These are phyloP conservation scores for Oncorhynchus masou DNA, from an alignment of 2,113 vertebrate species.

Conservation along the genomic window DNA sequence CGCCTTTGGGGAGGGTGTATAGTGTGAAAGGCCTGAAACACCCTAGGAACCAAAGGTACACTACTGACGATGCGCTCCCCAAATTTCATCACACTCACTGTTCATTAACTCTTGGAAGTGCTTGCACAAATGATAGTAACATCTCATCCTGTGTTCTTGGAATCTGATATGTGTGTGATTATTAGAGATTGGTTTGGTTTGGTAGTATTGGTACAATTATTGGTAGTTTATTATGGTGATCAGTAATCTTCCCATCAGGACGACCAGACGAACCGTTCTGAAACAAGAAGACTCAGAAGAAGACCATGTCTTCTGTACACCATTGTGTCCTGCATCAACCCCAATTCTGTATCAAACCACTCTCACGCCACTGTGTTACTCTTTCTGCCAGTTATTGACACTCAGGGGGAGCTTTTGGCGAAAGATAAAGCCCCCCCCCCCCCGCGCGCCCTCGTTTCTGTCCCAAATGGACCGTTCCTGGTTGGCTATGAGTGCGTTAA, in stretches of 20 bases:
- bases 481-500: conserved; percentile 40
- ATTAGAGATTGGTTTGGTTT: background rate
- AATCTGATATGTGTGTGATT: background rate
- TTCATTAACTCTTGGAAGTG: no score
- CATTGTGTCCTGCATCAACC: no score
- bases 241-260: background rate
- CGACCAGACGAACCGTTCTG: background rate
- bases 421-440: background rate
- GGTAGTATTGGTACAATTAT: background rate
- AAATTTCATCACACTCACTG: no score
- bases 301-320: background rate
- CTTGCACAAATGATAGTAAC: no score
- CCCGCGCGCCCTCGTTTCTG: conserved; percentile 28
- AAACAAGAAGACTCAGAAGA: background rate
- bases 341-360: background rate
- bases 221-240: conserved; percentile 1
- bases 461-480: conserved; percentile 18
- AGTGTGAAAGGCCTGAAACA: no score
- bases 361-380: background rate
- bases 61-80: no score
- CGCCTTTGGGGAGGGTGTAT: no score
- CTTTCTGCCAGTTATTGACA: background rate
- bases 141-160: no score
- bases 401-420: background rate
- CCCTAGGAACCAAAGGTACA: no score